A percentile compares a stretch with the other conserved stretches of the same genome.
These are phyloP conservation scores for Nycticebus coucang DNA, from an alignment of 2,113 vertebrate species.

Conservation along the genomic window DNA sequence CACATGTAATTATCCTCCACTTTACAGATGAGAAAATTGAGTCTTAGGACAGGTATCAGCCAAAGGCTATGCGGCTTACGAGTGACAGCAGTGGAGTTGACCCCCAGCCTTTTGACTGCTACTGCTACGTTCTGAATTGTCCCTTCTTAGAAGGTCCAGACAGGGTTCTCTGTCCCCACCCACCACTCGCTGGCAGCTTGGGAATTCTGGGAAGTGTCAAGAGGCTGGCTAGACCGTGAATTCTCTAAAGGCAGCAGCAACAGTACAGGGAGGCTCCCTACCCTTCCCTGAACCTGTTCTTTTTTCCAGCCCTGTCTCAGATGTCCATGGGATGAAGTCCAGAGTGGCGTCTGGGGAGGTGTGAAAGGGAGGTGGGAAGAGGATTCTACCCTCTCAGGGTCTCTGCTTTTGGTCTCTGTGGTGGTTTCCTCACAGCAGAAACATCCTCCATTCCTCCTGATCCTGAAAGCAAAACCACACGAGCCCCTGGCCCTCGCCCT, in stretches of 20 bases:
- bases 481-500: background rate
- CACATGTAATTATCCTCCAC: background rate
- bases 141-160: background rate
- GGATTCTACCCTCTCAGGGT: background rate
- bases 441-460: background rate
- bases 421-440: background rate
- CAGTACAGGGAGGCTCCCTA: background rate
- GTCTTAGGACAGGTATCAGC: background rate
- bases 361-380: background rate
- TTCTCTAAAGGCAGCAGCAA: background rate
- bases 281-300: background rate
- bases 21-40: background rate
- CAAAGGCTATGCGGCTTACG: background rate
- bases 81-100: background rate
- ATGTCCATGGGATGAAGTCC: background rate
- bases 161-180: background rate
- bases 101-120: background rate
- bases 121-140: background rate
- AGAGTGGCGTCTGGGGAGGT: background rate
- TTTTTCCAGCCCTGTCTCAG: background rate
- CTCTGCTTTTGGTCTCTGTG: constrained; percentile 18
- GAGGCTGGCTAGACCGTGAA: background rate
- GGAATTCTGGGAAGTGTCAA: background rate
- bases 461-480: constrained; percentile 10
- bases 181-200: background rate